Base-by-base conservation (phyloP, 2,113 vertebrate genomes). In the Dolichotis patagonum region DNA sequence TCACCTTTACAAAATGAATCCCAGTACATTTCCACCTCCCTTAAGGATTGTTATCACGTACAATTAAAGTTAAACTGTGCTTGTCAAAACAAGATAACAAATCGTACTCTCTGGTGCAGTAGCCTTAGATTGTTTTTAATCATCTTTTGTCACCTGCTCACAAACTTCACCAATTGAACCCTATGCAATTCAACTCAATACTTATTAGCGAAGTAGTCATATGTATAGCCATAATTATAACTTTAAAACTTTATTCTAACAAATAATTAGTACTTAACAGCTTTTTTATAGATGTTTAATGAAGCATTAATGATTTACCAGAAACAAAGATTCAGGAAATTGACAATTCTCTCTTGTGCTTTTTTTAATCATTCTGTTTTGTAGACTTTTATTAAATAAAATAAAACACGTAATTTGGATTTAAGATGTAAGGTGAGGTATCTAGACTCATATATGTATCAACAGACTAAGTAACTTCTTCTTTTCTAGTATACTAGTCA, bases 41-140 rank as follows among this genome's bases (percentile, higher is more conserved):
- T 96, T 96, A 95, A 32, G 75, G 94, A 98, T 93, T 94, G 87
- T 97, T 96, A 97, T 94, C 97, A 95, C 14, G 5, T 96, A 96
- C 94, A 96, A 97, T 96, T 97, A 97, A 97, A 97, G 95, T 83
- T 95, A 94, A 95, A 84, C 83, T 77, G 90, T 67, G 43, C 88
- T 96, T 97, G 93, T 97, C 97, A 96, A 97, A 97, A 96, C 94
- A 97, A 78, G 83, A 92, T 96, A 95, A 96, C 63, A 95, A 96
- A 97, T 93, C 19, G 0, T 12, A 71, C 38, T 90, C 56, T 38
- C 58, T 22, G 60, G 54, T 88, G 84, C 94, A 71, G 63, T 77
- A 94, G 93, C n/a, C 94, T 19, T 65, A n/a, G 88, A 91, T 94
- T 81, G 88, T 95, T 94, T 85, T 88, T 95, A 84, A 96, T 95